Evolutionary conservation across 2,797 vertebrate species (phyloP), one percentile per base, ranked within the genome.

Genomic region (Gymnoscopelus microlampas): DNA sequence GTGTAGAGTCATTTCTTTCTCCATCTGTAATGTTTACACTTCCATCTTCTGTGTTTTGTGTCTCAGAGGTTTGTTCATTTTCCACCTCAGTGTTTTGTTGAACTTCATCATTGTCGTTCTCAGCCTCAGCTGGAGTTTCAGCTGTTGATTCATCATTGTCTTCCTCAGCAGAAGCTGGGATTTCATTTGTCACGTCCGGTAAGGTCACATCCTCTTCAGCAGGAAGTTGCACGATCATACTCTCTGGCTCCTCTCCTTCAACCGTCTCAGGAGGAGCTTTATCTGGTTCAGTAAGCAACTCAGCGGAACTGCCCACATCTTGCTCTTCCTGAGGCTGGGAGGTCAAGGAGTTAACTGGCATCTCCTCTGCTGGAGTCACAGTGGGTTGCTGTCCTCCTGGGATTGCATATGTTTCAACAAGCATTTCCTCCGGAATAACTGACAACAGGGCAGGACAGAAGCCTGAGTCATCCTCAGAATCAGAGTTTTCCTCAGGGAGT

Each of bases 391-490:
- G 53, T 53, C 14, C 15, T n/a, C 53, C 4, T n/a, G 53, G 53
- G 15, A 53, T 53, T 53, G n/a, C 53, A 53, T n/a, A 53, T 2
- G 15, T 6, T n/a, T 53, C 13, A 53, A 53, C 1, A 7, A 53
- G 15, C 53, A 13, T 53, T 53, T 53, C 53, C 53, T 53, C 53
- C n/a, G 13, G 53, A 53, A 53, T n/a, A n/a, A n/a, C n/a, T n/a
- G 53, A 53, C 15, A 53, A 53, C 14, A 4, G 14, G 14, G 53
- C 4, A 15, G 13, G 15, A 53, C 14, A 53, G 13, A 53, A 53
- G n/a, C 3, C 12, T 53, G 14, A 15, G 13, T 53, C 53, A 3
- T 53, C 53, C 1, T 53, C 53, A 19, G 53, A 53, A 3, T 53
- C 15, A 7, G 53, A 53, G 53, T n/a, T n/a, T n/a, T n/a, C n/a